Base-by-base conservation (phyloP, 2,797 vertebrate genomes). In the Periparus ater region DNA sequence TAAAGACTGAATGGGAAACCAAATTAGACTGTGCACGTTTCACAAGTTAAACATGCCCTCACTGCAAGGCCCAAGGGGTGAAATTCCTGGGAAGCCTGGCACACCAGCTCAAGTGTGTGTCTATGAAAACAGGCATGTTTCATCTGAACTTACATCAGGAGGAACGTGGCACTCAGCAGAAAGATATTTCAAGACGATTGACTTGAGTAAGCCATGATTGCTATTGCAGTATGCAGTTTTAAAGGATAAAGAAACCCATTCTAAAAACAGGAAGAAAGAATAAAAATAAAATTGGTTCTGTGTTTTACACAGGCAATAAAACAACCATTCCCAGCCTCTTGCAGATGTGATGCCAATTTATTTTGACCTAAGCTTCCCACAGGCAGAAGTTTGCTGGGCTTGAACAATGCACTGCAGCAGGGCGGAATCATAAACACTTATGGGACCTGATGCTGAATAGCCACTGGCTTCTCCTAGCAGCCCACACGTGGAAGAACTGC, bases 51-150 rank as follows among this genome's bases (percentile, higher is more conserved):
- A 89, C 16, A 29, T 27, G n/a, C 2, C 26, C 51, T 84, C 1
- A 2, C 44, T 63, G 76, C 63, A 88, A 45, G 48, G 58, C 36
- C 51, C 55, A 70, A 75, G 54, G 47, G 44, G 13, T 81, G 48
- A 78, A 68, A 94, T 88, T 94, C 68, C 79, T 66, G 25, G 70
- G 85, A 81, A 93, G 88, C 55, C 62, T 78, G 62, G 76, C 48
- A 79, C 79, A 75, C 9, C 42, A 83, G 55, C 54, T 92, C 61
- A 63, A 73, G 53, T 42, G 62, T 65, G 36, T 65, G 20, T 70
- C 53, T 75, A 21, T 44, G 66, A 86, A 91, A 91, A 89, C 62
- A 51, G 55, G 67, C 44, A 48, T 51, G 51, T 93, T 88, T 80
- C 70, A 82, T 50, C 77, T 79, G 77, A 88, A 81, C 67, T 86